Base-by-base conservation (phyloP, 1,140 invertebrate genomes). In the Catajapyx aquilonaris region DNA sequence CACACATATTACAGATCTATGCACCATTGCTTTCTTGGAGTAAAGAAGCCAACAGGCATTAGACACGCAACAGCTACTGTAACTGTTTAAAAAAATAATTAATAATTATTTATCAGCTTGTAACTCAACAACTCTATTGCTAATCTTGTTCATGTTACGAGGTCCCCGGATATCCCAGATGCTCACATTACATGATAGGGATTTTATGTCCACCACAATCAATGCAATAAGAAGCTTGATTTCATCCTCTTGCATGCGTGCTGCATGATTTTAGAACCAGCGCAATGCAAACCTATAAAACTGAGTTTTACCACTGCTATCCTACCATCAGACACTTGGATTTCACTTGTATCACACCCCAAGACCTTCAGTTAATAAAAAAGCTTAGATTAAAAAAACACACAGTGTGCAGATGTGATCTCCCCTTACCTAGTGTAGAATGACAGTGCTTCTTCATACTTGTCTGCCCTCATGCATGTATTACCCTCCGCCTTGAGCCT, bases 401-500 rank as follows among this genome's bases (percentile, higher is more conserved):
- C 13, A 32, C 2, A 25, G 34, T n/a, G n/a, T n/a, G n/a, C n/a
- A n/a, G n/a, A n/a, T n/a, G n/a, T n/a, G n/a, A n/a, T n/a, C n/a
- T n/a, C 38, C n/a, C 48, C 51, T 59, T 68, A 71, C 70, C 72
- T 72, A 44, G 79, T 72, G 53, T 94, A 93, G 50, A 69, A 70
- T 4, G 71, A 62, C 15, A 90, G 49, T 4, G 87, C 87, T 60
- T 85, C 81, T 9, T 66, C 61, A 54, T 71, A 80, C 46, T 74
- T 72, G 25, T 77, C 72, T 25, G 65, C 61, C 52, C 81, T 85
- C 79, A 94, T 87, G 4, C 77, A 61, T 37, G 73, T 65, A 61
- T 95, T 95, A 34, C 87, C 88, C 58, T 78, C 69, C 46, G 73
- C 76, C 53, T 88, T 87, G 1, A 81, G 59, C 31, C 54, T 58